Evolutionary conservation across 30 jellyfish, hydroid and myxozoan genomes (phyloP), one percentile per base, ranked within the genome.

Genomic region (Phacellophora camtschatica): DNA sequence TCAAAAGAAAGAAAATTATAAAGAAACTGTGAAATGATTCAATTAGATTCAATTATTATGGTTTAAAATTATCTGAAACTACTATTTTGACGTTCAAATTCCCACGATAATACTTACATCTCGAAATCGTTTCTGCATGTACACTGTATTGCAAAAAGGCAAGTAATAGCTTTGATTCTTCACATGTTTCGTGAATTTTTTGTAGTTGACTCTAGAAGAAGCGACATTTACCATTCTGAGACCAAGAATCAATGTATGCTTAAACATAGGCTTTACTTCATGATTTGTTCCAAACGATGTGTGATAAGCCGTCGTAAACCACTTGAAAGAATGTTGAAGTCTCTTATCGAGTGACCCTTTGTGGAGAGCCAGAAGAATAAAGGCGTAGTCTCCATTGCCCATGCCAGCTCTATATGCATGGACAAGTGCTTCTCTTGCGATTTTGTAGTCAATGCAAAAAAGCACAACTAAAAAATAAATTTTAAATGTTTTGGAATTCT

Each of bases 381-480:
- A 85, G 19, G 48, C 56, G 39, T 36, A 74, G 32, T 51, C 66
- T 16, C 96, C 90, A 65, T 85, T 74, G 28, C 50, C 42, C 96
- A 85, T 85, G 13, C 78, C 74, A 51, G 33, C 43, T 18, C 43
- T 36, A 31, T 50, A 45, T 0, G 96, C 96, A 20, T 29, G 33
- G 19, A 85, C 34, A 5, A 85, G 59, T 1, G 81, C 90, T n/a
- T 74, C 96, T 10, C 68, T 36, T 23, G 96, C 96, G 29, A 85
- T 77, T 0, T 1, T 23, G 35, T 62, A 39, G 10, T 75, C 75
- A 16, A 89, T 6, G 71, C 36, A 74, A 29, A 74, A 32, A 16
- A 85, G 74, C 29, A 85, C 70, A 42, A 85, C 96, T 85, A 75
- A 7, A 72, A 74, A 45, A 22, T 16, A 27, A 71, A 66, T 29